These are phyloP conservation scores for Thalassarche chlororhynchos DNA, from an alignment of 2,113 vertebrate species.

Conservation along the genomic window DNA sequence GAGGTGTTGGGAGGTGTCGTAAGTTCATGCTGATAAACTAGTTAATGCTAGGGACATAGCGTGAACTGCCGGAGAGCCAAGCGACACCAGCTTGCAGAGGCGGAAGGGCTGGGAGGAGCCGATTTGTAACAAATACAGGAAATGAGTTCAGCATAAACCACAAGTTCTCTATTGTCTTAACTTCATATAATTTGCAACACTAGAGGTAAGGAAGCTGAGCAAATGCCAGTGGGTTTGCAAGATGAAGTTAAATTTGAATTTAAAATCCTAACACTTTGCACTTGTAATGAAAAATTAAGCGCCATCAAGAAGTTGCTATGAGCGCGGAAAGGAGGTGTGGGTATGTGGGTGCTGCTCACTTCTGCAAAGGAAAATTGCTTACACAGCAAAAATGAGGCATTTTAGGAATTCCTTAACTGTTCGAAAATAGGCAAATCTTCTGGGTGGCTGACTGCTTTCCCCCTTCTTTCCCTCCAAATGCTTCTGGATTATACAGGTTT, in stretches of 20 bases:
- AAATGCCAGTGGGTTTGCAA: not conserved
- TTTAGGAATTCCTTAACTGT: not conserved
- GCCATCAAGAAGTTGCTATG: accelerated
- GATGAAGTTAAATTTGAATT: not conserved
- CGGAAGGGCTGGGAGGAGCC: constrained; percentile 42
- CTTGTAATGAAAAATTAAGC: not conserved
- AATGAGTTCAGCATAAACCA: constrained; percentile 51
- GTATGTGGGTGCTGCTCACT: not conserved
- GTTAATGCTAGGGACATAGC: not conserved
- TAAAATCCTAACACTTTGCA: not conserved
- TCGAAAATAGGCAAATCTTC: not conserved
- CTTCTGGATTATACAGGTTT: not conserved
- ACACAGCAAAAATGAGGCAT: not conserved
- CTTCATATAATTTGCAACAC: not conserved
- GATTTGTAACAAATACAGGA: constrained; percentile 31
- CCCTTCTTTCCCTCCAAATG: not conserved
- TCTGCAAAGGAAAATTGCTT: not conserved
- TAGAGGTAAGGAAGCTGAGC: not conserved
- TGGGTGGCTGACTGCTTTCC: not conserved
- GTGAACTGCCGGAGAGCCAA: not conserved
- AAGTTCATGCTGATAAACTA: not conserved
- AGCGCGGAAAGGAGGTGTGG: not conserved
- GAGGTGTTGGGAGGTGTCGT: not conserved
- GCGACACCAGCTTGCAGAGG: not conserved
- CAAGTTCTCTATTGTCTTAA: constrained; percentile 60